A percentile compares a stretch with the other conserved stretches of the same genome.
These are phyloP conservation scores for Dryomyza anilis DNA, from an alignment of 2,888 invertebrate species.

Conservation along the genomic window DNA sequence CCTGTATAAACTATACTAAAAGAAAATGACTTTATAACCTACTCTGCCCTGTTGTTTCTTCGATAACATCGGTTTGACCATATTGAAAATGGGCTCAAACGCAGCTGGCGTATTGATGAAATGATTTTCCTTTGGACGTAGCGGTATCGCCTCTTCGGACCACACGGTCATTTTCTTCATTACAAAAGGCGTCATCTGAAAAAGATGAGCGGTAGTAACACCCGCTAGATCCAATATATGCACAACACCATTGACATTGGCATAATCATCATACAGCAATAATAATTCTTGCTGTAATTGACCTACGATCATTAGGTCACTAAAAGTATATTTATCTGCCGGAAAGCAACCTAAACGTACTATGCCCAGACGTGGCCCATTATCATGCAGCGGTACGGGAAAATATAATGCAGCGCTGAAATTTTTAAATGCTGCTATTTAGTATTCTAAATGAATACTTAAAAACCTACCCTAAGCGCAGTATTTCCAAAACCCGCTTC, in stretches of 20 bases:
- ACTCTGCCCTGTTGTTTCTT: slow-evolving; percentile 68
- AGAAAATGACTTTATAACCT: slow-evolving; percentile 33
- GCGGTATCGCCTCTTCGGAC: slow-evolving; percentile 67
- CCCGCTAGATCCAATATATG: slow-evolving; percentile 66
- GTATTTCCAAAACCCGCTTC: slow-evolving; percentile 43
- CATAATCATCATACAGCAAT: slow-evolving; percentile 68
- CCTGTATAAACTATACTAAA: neutral
- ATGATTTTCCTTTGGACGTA: slow-evolving; percentile 66
- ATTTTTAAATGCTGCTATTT: neutral
- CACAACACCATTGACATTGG: slow-evolving; percentile 63
- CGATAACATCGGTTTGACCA: slow-evolving; percentile 67
- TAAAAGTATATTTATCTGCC: slow-evolving; percentile 61
- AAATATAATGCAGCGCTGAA: slow-evolving; percentile 52
- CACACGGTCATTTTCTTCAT: slow-evolving; percentile 66
- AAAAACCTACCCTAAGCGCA: slow-evolving; percentile 48
- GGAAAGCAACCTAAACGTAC: slow-evolving; percentile 63
- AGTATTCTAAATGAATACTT: neutral
- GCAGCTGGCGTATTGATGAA: slow-evolving; percentile 67
- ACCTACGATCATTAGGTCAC: slow-evolving; percentile 64
- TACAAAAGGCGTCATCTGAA: slow-evolving; percentile 66
- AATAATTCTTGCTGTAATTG: slow-evolving; percentile 67
- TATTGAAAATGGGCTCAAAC: slow-evolving; percentile 66
- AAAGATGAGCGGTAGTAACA: slow-evolving; percentile 64
- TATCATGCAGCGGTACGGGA: slow-evolving; percentile 55
- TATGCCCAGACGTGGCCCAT: slow-evolving; percentile 63